These are phyloP conservation scores for Tetranychus truncatus DNA, from an alignment of 2,888 invertebrate species.

Conservation along the genomic window DNA sequence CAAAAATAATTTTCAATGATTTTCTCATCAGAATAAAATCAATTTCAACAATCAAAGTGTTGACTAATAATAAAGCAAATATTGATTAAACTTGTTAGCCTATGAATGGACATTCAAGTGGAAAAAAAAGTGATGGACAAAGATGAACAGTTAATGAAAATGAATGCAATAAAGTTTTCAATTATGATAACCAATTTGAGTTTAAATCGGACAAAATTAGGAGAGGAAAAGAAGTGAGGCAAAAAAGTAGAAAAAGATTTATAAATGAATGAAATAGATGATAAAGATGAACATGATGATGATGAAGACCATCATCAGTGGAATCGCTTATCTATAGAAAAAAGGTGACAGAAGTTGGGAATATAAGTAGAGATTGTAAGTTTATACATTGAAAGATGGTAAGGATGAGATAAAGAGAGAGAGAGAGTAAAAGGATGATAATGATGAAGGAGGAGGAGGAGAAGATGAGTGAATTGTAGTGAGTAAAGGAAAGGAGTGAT, in stretches of 20 bases:
- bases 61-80: too few relatives aligned
- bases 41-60: too few relatives aligned
- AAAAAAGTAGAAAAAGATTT: not conserved
- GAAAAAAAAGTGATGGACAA: not conserved
- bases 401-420: constrained; percentile 3
- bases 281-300: not conserved
- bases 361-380: not conserved
- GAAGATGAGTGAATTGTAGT: not conserved
- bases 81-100: too few relatives aligned
- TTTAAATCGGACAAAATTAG: not conserved
- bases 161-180: too few relatives aligned
- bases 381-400: not conserved
- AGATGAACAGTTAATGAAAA: not conserved
- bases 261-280: not conserved
- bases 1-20: too few relatives aligned
- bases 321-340: not conserved
- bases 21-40: too few relatives aligned
- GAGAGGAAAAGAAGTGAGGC: not conserved
- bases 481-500: not conserved
- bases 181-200: too few relatives aligned
- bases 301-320: not conserved
- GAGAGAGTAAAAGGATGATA: constrained; percentile 8
- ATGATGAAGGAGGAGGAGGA: not conserved
- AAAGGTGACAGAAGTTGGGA: not conserved
- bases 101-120: not conserved